Evolutionary conservation across 2,113 vertebrate species (phyloP).

Genomic region (Triplophysa rosa): DNA sequence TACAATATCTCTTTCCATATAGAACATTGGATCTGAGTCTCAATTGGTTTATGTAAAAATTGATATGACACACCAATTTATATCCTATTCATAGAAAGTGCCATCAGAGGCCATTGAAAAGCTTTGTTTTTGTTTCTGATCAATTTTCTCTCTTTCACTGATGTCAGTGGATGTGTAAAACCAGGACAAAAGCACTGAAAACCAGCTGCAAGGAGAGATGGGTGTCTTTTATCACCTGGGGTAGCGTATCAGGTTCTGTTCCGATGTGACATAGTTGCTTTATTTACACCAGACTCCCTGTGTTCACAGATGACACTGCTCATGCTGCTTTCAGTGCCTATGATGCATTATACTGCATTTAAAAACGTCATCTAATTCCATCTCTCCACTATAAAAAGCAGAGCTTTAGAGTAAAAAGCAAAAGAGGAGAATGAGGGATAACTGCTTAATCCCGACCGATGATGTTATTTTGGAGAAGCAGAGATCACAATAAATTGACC

Average conservation of each 20-base stretch:
- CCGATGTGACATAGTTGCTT: background rate
- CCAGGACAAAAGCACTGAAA: constrained; percentile 1
- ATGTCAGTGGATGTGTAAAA: background rate
- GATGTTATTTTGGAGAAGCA: background rate
- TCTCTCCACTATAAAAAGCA: constrained; percentile 20
- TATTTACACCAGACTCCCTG: constrained; percentile 9
- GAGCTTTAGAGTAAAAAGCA: constrained; percentile 1
- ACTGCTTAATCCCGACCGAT: constrained; percentile 11
- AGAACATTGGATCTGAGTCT: background rate
- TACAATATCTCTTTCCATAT: background rate
- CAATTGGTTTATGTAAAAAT: background rate
- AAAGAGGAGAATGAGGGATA: background rate
- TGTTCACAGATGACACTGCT: background rate
- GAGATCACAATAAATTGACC: constrained; percentile 27
- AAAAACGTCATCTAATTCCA: background rate
- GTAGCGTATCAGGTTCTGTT: constrained; percentile 6
- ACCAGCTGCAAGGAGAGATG: constrained; percentile 7
- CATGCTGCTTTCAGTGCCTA: background rate
- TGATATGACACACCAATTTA: background rate
- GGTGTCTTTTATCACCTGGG: constrained; percentile 35
- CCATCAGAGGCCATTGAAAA: no score
- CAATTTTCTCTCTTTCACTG: background rate
- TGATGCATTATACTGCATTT: background rate
- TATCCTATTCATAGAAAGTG: background rate
- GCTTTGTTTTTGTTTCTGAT: background rate